Percentiles rank a stretch among this genome's conserved stretches.
phyloP scores from a whole-genome alignment of 2,888 invertebrate species.

The Syrphus vitripennis region DNA sequence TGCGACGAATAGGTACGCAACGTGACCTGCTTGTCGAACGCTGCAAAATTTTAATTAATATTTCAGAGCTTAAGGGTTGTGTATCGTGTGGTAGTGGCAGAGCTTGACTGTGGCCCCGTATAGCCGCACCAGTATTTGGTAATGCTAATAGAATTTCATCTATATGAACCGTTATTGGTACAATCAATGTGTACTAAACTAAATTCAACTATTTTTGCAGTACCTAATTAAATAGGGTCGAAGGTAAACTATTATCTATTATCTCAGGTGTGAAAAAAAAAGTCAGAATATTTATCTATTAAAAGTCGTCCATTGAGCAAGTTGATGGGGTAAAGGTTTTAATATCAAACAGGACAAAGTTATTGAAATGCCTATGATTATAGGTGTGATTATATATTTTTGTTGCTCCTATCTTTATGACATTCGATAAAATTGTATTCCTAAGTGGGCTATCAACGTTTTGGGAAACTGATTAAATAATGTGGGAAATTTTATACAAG shows the following conservation, averaged over 20 bases:
- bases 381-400: background rate
- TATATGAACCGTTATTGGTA: background rate
- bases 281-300: background rate
- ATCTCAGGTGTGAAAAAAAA: background rate
- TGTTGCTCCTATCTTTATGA: background rate
- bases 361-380: background rate
- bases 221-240: background rate
- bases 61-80: constrained; percentile 32
- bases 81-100: background rate
- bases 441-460: too few species aligned
- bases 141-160: constrained; percentile 33
- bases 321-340: background rate
- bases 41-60: constrained; percentile 63
- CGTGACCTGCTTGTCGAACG: constrained; percentile 56
- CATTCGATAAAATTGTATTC: too few species aligned
- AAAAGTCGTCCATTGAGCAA: background rate
- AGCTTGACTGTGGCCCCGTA: background rate
- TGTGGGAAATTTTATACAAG: too few species aligned
- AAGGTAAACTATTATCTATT: background rate
- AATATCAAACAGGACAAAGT: background rate
- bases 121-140: constrained; percentile 36
- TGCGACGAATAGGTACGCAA: constrained; percentile 26
- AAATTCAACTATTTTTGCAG: background rate
- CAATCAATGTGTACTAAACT: background rate
- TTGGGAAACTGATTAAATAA: too few species aligned